Base-by-base conservation (phyloP, 2,113 vertebrate genomes). In the Agapornis roseicollis region DNA sequence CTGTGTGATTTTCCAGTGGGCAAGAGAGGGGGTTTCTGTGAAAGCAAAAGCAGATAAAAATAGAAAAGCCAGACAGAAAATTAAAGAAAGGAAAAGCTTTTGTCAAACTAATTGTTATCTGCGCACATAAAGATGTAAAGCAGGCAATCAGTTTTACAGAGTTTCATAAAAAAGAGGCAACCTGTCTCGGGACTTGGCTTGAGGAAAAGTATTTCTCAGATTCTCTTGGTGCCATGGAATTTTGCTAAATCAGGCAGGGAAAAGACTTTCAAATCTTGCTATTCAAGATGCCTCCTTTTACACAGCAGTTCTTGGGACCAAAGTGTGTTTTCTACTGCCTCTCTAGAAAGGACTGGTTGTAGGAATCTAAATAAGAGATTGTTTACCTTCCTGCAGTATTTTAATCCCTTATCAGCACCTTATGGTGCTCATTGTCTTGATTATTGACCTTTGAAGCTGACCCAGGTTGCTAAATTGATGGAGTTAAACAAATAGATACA, bases 11-110 rank as follows among this genome's bases (percentile, higher is more conserved):
- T 46, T 80, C 39, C 55, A 53, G 39, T 49, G 29, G 8, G 15
- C 14, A 7, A 63, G 19, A 9, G 44, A 74, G n/a, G 15, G 35
- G 5, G 27, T 41, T 83, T 92, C 85, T 16, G 16, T 80, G 82
- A 92, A 82, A 94, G 23, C n/a, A 85, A 88, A 91, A 88, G 25
- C 33, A 83, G 28, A 83, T 50, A 44, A 80, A 90, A 93, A 78
- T 19, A 85, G 50, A 88, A 83, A 93, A 74, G 3, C 13, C 31
- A 27, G 73, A 31, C 16, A 63, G 76, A 19, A 68, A 65, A 6
- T 80, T 16, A 58, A 58, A 24, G 4, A 50, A 49, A 83, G 58
- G 56, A 77, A 1, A 7, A 24, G 3, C 23, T 82, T 72, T 89
- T 27, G 8, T 23, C 37, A 19, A 77, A 60, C 7, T 41, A 35